Evolutionary conservation across 1,140 invertebrate genomes (phyloP).

Genomic region (Ylistrum balloti): DNA sequence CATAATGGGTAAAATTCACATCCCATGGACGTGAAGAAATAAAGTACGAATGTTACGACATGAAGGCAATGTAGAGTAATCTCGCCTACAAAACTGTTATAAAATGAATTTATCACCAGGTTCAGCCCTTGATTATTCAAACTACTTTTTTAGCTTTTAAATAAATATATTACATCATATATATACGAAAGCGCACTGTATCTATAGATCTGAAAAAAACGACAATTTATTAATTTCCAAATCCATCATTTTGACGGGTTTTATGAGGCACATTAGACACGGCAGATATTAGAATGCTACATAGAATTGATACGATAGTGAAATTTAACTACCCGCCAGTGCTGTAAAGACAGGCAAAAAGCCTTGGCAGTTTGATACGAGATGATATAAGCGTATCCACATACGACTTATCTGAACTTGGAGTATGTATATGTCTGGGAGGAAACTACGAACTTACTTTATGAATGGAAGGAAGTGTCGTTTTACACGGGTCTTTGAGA

Average conservation of each 20-base stretch:
- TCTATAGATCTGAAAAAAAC: not conserved
- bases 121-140: not conserved
- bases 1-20: not conserved
- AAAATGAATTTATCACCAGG: constrained; percentile 28
- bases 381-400: constrained; percentile 6
- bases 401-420: not conserved
- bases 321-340: not conserved
- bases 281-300: not conserved
- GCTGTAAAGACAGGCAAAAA: not conserved
- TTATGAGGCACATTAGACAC: constrained; percentile 5
- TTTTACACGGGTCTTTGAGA: not conserved
- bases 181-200: not conserved
- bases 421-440: constrained; percentile 11
- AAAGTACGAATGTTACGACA: not conserved
- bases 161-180: constrained; percentile 10
- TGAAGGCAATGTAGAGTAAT: not conserved
- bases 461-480: constrained; percentile 37
- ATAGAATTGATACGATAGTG: not conserved
- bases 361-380: constrained; percentile 18
- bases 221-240: constrained; percentile 36
- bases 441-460: not conserved
- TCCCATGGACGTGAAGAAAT: not conserved
- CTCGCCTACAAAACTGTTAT: constrained; percentile 25
- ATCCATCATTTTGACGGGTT: constrained; percentile 33
- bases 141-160: not conserved